phyloP scores from a whole-genome alignment of 2,888 invertebrate genomes.

The Isoperla grammatica region DNA sequence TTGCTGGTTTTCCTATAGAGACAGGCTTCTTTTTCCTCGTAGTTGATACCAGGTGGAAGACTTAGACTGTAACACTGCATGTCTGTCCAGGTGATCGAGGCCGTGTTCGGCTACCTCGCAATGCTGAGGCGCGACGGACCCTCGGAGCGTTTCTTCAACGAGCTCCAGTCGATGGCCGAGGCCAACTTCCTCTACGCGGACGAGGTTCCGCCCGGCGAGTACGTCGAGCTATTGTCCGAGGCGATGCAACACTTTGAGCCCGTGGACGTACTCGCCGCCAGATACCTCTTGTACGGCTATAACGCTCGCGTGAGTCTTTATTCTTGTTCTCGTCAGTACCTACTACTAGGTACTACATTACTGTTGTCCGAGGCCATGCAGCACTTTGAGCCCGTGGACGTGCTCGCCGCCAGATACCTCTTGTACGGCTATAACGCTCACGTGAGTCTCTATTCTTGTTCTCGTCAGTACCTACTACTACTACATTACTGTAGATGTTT shows the following conservation, averaged over 20 bases:
- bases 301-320: slow-evolving; percentile 38
- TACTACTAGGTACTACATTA: no score
- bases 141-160: slow-evolving; percentile 61
- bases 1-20: no score
- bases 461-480: no score
- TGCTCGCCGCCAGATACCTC: slow-evolving; percentile 41
- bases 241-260: slow-evolving; percentile 77
- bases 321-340: neutral
- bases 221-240: slow-evolving; percentile 70
- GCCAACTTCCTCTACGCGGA: slow-evolving; percentile 60
- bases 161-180: slow-evolving; percentile 69
- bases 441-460: no score
- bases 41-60: no score
- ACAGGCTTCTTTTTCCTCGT: no score
- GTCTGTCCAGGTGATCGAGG: slow-evolving; percentile 59
- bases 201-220: slow-evolving; percentile 65
- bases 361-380: slow-evolving; percentile 74
- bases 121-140: slow-evolving; percentile 64
- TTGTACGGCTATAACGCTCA: slow-evolving; percentile 42
- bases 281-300: slow-evolving; percentile 41
- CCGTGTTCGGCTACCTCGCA: slow-evolving; percentile 73
- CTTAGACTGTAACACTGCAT: no score
- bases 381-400: slow-evolving; percentile 56
- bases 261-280: slow-evolving; percentile 38
- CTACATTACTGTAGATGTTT: no score